Base-by-base conservation (phyloP, 2,888 invertebrate species). In the Limnephilus marmoratus region DNA sequence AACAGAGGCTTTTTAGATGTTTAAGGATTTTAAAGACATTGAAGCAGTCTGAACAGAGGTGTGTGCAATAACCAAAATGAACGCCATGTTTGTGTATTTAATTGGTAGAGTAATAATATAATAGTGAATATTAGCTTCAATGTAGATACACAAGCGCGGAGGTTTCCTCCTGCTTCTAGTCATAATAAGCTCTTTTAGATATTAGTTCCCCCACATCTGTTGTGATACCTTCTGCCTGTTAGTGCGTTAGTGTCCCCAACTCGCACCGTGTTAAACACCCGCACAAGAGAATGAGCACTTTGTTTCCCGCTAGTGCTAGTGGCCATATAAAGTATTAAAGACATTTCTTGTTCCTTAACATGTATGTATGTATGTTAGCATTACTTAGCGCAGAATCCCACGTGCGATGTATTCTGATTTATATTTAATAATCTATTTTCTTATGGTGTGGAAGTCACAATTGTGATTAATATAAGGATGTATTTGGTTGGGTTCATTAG, bases 31-130 rank as follows among this genome's bases (percentile, higher is more conserved):
- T 89, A 80, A 88, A 88, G 68, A 88, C 88, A 80, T 41, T 41
- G 24, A 24, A 86, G 49, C 80, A 87, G 87, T 68, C 18, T 68
- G 34, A 87, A 31, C 87, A 18, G 85, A 85, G 85, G 18, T 15
- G 81, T 45, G 91, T 81, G 91, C 91, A 91, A 91, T 91, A 91
- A 91, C 91, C 91, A 91, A 90, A 89, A 91, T 68, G 41, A 86
- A 86, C 86, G 91, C 91, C 85, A 91, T 68, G 37, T 85, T 53
- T 90, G 24, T 90, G 81, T 90, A 49, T 82, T 90, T 90, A 41
- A 49, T 90, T 82, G 49, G 15, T 90, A 90, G 83, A 68, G 31
- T 37, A 80, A 85, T 85, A 34, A 90, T 82, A 41, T 85, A 34
- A 90, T 49, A 34, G 68, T 83, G 37, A 37, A 34, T 82, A 45